Conservation (phyloP, 1,140 invertebrate genomes). For the Drosophila guanche region DNA sequence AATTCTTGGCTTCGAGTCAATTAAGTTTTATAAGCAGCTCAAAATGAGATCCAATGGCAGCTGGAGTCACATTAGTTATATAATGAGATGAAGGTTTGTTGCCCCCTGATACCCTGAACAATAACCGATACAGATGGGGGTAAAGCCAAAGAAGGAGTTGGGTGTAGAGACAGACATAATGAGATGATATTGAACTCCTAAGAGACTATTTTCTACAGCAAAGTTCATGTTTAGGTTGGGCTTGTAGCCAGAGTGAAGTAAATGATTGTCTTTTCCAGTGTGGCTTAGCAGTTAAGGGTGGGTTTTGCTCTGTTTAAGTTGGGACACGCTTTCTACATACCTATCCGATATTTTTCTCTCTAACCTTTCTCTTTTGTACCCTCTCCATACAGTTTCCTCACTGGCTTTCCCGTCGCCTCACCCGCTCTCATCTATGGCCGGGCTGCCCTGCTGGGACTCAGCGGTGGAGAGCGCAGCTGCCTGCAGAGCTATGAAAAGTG, state of each 20-base stretch:
- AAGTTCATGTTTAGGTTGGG: too few species aligned
- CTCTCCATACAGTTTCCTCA: slow-evolving; percentile 79
- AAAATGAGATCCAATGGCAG: slow-evolving; percentile 10
- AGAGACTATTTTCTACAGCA: too few species aligned
- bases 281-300: too few species aligned
- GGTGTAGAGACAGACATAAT: too few species aligned
- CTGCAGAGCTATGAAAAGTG: slow-evolving; percentile 88
- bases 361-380: background rate
- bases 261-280: too few species aligned
- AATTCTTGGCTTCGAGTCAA: slow-evolving; percentile 69
- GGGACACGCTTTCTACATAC: too few species aligned
- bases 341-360: background rate
- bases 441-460: slow-evolving; percentile 89
- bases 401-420: slow-evolving; percentile 84
- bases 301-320: too few species aligned
- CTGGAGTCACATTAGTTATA: slow-evolving; percentile 24
- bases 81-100: slow-evolving; percentile 24
- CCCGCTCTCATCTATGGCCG: slow-evolving; percentile 89
- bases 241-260: too few species aligned
- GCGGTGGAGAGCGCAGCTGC: slow-evolving; percentile 87
- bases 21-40: slow-evolving; percentile 68
- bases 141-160: too few species aligned
- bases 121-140: too few species aligned
- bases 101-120: too few species aligned
- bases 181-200: too few species aligned